Base-by-base conservation (phyloP, 1,140 invertebrate species). In the Lordiphosa collinella region DNA sequence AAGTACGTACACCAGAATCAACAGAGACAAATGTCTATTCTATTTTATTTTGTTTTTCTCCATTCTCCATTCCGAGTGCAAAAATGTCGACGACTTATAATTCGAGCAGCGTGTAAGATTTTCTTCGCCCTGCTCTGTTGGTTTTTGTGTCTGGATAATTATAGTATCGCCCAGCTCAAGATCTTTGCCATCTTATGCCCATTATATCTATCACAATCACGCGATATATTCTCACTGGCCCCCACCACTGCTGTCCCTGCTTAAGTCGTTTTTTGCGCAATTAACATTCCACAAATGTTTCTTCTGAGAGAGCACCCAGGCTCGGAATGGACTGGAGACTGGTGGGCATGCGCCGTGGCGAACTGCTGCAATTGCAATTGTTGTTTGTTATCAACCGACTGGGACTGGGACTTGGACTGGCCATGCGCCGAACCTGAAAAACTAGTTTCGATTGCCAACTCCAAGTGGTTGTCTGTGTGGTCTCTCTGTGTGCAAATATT, bases 81-180 rank as follows among this genome's bases (percentile, higher is more conserved):
- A 67, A 73, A 80, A 80, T 80, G 75, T 80, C 75, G 75, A 80
- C 75, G 75, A 80, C 75, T 80, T 80, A 75, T 80, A 80, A 80
- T 80, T 58, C 75, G 75, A 80, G 76, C 66, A 80, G 55, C 68
- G 74, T 79, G 74, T 78, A 79, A 49, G 36, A 65, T 70, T 53
- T 74, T 59, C 58, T 44, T 29, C 14, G 3, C 6, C 35, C 49
- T 43, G 65, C 36, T 67, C 63, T 22, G 63, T 63, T 64, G 59
- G 35, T 53, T 60, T 68, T 35, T 46, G 55, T 52, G 18, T 44
- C 11, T 13, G 14, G 31, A 40, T 29, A 8, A 12, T 46, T 34
- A 34, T 18, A 36, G 53, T 44, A 48, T 60, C 31, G 14, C n/a
- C 16, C 16, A 12, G 7, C 36, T 13, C 32, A 48, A 36, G 49